phyloP scores from a whole-genome alignment of 2,888 invertebrate genomes.

The Amaurobius ferox region DNA sequence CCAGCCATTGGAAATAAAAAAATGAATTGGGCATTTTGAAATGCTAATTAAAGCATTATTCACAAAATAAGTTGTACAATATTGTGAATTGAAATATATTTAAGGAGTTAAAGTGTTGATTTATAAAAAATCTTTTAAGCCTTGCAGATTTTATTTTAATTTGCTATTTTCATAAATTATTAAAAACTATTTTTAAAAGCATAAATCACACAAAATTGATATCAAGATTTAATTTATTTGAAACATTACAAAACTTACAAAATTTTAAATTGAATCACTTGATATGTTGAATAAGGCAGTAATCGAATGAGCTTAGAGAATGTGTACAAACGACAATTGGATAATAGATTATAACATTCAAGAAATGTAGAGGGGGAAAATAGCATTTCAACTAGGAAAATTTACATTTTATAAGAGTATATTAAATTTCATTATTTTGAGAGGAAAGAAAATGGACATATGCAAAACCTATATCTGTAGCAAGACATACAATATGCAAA shows the following conservation, averaged over 20 bases:
- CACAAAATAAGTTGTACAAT: too few species aligned
- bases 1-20: too few species aligned
- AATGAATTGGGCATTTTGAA: too few species aligned
- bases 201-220: constrained; percentile 36
- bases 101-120: too few species aligned
- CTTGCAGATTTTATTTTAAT: too few species aligned
- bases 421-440: constrained; percentile 21
- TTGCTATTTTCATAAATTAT: too few species aligned
- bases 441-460: neutral
- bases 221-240: constrained; percentile 72
- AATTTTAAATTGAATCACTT: constrained; percentile 71
- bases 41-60: too few species aligned
- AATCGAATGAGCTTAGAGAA: constrained; percentile 70
- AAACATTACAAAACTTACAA: constrained; percentile 73
- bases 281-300: constrained; percentile 73
- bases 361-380: constrained; percentile 58
- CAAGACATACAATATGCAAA: neutral
- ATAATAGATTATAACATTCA: constrained; percentile 39
- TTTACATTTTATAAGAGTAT: constrained; percentile 40
- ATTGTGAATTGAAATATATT: too few species aligned
- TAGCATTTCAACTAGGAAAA: constrained; percentile 57
- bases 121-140: too few species aligned
- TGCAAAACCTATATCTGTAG: neutral
- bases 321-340: constrained; percentile 66
- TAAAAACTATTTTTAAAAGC: too few species aligned